A percentile compares a stretch with the other conserved stretches of the same genome.
Evolutionary conservation across 2,113 vertebrate genomes (phyloP).

Genomic region (Lophura nycthemera): DNA sequence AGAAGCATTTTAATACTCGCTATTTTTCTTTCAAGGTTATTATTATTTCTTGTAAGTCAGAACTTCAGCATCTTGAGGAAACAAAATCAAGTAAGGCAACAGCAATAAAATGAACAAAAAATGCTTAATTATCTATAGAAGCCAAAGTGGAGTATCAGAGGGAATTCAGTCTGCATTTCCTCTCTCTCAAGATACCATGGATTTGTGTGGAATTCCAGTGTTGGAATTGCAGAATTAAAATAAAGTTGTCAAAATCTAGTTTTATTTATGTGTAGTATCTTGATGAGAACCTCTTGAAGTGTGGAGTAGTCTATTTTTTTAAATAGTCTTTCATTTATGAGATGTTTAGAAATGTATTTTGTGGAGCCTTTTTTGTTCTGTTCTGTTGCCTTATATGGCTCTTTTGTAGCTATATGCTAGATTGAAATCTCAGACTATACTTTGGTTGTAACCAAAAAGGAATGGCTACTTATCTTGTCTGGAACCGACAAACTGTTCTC

Average conservation of each 20-base stretch:
- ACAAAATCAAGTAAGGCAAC: background rate
- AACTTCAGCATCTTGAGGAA: background rate
- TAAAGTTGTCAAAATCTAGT: background rate
- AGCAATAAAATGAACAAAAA: background rate
- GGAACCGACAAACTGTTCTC: background rate
- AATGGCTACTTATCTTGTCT: slow-evolving; percentile 53
- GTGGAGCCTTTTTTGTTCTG: background rate
- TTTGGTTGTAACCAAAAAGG: slow-evolving; percentile 18
- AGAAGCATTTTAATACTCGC: background rate
- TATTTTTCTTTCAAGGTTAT: background rate
- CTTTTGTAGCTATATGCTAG: background rate
- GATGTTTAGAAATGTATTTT: background rate
- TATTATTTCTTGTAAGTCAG: background rate
- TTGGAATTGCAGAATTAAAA: background rate
- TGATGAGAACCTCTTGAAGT: background rate
- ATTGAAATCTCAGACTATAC: background rate
- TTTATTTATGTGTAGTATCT: background rate
- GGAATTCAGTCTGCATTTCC: accelerated
- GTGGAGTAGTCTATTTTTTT: background rate
- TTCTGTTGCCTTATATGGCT: background rate
- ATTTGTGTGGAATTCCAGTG: background rate
- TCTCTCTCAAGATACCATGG: background rate
- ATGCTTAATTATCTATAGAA: background rate
- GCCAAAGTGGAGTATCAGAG: background rate
- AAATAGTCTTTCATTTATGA: background rate